Conservation (phyloP, 2,113 vertebrate species). For the Lota lota region DNA sequence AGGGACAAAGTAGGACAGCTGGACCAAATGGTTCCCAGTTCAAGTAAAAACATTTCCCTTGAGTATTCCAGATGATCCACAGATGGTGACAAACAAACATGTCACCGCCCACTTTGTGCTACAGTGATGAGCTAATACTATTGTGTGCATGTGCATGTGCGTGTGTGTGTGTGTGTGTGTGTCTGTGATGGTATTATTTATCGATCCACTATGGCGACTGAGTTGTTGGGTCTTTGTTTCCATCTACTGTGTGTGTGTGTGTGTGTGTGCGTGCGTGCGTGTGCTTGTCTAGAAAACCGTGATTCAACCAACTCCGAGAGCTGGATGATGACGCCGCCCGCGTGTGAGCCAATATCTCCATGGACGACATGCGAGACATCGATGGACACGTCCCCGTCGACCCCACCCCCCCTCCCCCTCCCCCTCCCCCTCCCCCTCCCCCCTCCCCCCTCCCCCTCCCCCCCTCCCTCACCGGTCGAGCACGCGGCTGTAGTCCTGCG, state of each 20-base stretch:
- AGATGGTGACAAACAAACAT: neutral
- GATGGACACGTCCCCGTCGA: too few species aligned
- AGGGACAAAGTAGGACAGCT: conserved; percentile 28
- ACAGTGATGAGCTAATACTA: neutral
- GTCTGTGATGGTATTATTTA: too few species aligned
- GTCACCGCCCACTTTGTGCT: neutral
- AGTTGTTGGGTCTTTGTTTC: neutral
- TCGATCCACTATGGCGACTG: neutral
- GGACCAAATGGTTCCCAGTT: conserved; percentile 40
- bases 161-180: neutral
- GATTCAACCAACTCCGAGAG: too few species aligned
- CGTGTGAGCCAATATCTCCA: too few species aligned
- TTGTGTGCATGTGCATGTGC: too few species aligned
- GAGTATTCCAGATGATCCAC: conserved; percentile 11
- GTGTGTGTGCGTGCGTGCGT: conserved; percentile 15
- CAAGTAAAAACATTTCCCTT: conserved; percentile 30
- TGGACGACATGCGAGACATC: too few species aligned
- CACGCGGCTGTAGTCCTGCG: conserved; percentile 73
- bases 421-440: too few species aligned
- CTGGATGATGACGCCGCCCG: too few species aligned
- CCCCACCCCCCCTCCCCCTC: too few species aligned
- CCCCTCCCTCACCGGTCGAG: conserved; percentile 73
- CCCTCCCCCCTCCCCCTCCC: conserved; percentile 2
- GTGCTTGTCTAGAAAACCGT: neutral
- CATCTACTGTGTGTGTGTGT: neutral